These are phyloP conservation scores for Acheta domesticus DNA, from an alignment of 2,888 invertebrate species.

Conservation along the genomic window DNA sequence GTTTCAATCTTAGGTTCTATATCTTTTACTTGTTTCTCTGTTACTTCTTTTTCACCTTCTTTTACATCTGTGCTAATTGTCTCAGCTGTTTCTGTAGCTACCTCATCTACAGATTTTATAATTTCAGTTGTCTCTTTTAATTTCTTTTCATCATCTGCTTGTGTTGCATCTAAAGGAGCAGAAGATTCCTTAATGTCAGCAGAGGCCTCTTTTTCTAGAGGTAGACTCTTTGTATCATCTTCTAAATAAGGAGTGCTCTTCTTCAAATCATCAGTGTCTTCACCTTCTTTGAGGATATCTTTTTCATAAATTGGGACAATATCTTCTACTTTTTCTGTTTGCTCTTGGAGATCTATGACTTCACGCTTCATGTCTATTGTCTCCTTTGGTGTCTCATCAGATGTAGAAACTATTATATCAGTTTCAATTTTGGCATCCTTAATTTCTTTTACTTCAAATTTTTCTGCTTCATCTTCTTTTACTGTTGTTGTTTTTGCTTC, in stretches of 20 bases:
- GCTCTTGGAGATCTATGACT: background rate
- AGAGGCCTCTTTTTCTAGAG: no score
- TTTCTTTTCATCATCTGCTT: constrained; percentile 29
- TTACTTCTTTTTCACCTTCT: background rate
- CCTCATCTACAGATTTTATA: constrained; percentile 18
- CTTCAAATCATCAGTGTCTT: background rate
- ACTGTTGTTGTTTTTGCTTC: background rate
- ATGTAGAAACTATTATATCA: background rate
- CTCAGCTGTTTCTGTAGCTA: background rate
- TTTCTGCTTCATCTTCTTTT: constrained; percentile 4
- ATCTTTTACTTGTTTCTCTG: constrained; percentile 19
- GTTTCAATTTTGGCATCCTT: constrained; percentile 30
- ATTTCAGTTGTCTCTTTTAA: background rate
- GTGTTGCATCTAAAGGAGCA: background rate
- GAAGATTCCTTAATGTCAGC: no score
- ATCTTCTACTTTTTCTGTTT: constrained; percentile 21
- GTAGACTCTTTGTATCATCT: constrained; percentile 18
- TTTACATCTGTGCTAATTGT: background rate
- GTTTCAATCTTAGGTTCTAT: constrained; percentile 25
- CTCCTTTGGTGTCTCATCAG: background rate
- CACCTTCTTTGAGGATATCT: background rate
- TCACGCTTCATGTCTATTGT: background rate
- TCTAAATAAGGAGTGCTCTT: constrained; percentile 19
- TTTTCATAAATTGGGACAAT: constrained; percentile 22
- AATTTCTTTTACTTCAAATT: constrained; percentile 12